Conservation (phyloP, 2,888 invertebrate genomes). For the Oscheius sp. region DNA sequence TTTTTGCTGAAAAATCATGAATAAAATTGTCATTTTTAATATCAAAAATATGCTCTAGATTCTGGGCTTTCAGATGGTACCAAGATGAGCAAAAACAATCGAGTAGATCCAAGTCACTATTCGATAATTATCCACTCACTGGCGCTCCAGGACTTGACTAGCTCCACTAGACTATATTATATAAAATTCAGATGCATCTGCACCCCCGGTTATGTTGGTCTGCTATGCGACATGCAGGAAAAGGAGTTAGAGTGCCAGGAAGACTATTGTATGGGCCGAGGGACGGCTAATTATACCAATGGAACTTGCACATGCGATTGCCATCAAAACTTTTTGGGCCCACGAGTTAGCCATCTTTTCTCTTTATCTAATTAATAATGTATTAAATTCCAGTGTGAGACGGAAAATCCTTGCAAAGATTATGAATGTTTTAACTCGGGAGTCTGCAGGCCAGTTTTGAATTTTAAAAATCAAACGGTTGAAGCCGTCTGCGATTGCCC, state of each 20-base stretch:
- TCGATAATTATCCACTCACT: no score
- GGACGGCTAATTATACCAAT: slow-evolving; percentile 25
- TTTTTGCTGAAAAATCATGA: no score
- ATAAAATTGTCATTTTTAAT: no score
- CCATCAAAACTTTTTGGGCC: slow-evolving; percentile 42
- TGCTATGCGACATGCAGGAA: slow-evolving; percentile 42
- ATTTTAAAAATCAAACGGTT: slow-evolving; percentile 28
- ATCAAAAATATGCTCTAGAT: no score
- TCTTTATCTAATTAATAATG: no score
- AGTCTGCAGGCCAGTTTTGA: slow-evolving; percentile 12
- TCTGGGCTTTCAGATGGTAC: no score
- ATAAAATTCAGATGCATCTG: slow-evolving; percentile 36
- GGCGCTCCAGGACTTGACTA: no score
- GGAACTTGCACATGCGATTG: slow-evolving; percentile 43
- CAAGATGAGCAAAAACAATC: no score
- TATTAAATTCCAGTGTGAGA: slow-evolving; percentile 22
- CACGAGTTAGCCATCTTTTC: slow-evolving; percentile 39
- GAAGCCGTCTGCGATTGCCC: slow-evolving; percentile 42
- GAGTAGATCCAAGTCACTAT: no score
- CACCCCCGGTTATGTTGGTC: slow-evolving; percentile 34
- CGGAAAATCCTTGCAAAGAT: slow-evolving; percentile 27
- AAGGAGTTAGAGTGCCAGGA: slow-evolving; percentile 29
- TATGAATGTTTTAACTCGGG: slow-evolving; percentile 28
- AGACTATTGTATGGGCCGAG: slow-evolving; percentile 41
- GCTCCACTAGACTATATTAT: no score